Evolutionary conservation across 2,888 invertebrate genomes (phyloP).

Genomic region (Lysandra coridon): DNA sequence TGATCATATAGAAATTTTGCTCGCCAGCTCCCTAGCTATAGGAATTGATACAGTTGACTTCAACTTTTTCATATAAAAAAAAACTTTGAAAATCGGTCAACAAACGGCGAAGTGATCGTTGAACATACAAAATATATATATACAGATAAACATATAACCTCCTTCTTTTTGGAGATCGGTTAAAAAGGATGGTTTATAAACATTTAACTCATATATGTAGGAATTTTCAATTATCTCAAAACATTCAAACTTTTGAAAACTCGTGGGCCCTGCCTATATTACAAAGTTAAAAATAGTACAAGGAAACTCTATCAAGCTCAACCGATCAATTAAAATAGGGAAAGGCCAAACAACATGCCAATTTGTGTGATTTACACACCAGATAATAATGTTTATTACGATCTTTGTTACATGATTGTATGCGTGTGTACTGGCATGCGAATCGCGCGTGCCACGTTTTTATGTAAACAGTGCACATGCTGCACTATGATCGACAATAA

Average conservation of each 20-base stretch:
- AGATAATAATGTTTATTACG: constrained; percentile 39
- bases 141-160: no score
- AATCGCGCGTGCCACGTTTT: constrained; percentile 10
- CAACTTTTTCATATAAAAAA: no score
- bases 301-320: constrained; percentile 26
- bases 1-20: no score
- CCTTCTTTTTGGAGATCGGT: no score
- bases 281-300: constrained; percentile 9
- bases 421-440: constrained; percentile 30
- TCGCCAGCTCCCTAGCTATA: no score
- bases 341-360: constrained; percentile 37
- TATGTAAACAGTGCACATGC: neutral
- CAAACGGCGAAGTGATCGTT: no score
- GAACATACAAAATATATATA: no score
- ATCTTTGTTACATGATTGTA: constrained; percentile 35
- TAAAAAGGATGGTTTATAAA: no score
- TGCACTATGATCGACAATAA: neutral
- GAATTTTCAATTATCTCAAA: no score
- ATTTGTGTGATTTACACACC: constrained; percentile 36
- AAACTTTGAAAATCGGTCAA: no score
- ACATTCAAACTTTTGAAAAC: neutral
- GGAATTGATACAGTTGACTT: no score
- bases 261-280: neutral
- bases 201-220: no score
- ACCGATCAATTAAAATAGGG: constrained; percentile 33